These are phyloP conservation scores for Galeopterus variegatus DNA, from an alignment of 2,113 vertebrate genomes.

Conservation along the genomic window DNA sequence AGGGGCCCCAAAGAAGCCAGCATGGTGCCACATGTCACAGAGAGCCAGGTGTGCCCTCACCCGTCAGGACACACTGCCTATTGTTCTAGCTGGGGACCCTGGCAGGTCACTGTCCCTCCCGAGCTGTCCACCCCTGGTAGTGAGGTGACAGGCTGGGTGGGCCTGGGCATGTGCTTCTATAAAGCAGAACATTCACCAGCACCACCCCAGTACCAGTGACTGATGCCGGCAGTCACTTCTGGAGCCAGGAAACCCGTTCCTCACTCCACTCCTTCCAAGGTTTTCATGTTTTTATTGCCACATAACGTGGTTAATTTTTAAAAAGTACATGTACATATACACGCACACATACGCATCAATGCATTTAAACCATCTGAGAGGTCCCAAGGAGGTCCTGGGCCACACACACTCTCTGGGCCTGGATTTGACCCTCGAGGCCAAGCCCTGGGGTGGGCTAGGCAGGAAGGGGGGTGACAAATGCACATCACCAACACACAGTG, in stretches of 20 bases:
- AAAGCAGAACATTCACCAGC: too few species aligned
- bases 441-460: background rate
- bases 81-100: background rate
- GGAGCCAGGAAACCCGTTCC: too few species aligned
- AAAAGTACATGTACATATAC: background rate
- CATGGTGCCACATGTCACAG: rapidly evolving
- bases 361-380: too few species aligned
- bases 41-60: background rate
- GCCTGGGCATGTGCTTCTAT: background rate
- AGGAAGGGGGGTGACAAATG: background rate
- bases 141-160: background rate
- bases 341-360: too few species aligned
- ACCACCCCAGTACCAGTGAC: background rate
- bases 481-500: too few species aligned
- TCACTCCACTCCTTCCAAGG: background rate
- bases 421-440: background rate
- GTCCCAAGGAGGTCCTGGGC: too few species aligned
- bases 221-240: background rate
- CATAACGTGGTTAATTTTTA: too few species aligned
- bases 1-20: too few species aligned
- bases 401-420: background rate
- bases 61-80: rapidly evolving
- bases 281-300: background rate
- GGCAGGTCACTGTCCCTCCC: background rate
- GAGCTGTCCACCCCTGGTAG: background rate